phyloP scores from a whole-genome alignment of 2,888 invertebrate genomes.

The Euproctis similis region DNA sequence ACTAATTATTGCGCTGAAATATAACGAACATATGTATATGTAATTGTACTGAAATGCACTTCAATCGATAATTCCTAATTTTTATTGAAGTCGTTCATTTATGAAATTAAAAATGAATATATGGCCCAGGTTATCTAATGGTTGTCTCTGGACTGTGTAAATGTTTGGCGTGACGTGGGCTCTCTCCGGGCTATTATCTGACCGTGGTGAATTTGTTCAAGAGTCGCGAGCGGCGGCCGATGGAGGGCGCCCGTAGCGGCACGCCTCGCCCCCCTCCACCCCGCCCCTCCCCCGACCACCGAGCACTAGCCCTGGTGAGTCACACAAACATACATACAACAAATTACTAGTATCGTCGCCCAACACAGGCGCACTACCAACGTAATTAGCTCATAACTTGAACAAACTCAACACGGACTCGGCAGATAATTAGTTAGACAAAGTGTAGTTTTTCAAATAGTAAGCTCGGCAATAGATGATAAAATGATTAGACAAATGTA shows the following conservation, averaged over 20 bases:
- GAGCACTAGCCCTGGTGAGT: constrained; percentile 54
- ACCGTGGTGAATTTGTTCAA: constrained; percentile 69
- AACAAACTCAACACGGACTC: constrained; percentile 39
- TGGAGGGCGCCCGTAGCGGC: constrained; percentile 56
- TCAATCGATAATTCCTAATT: too few relatives aligned
- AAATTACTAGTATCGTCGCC: constrained; percentile 4
- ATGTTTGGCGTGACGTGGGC: too few relatives aligned
- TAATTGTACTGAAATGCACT: too few relatives aligned
- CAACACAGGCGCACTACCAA: constrained; percentile 4
- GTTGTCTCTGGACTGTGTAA: too few relatives aligned
- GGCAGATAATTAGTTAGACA: constrained; percentile 4
- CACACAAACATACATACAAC: constrained; percentile 24
- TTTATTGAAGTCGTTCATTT: too few relatives aligned
- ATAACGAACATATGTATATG: too few relatives aligned
- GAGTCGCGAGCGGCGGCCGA: constrained; percentile 62
- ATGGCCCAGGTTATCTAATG: too few relatives aligned
- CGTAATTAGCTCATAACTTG: constrained; percentile 50
- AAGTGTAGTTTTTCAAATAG: too few relatives aligned
- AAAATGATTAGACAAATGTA: too few relatives aligned
- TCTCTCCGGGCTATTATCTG: constrained; percentile 20
- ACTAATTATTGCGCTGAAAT: too few relatives aligned
- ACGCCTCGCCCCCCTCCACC: constrained; percentile 33
- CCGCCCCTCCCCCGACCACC: constrained; percentile 40
- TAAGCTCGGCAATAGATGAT: too few relatives aligned
- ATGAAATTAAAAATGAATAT: too few relatives aligned